Percentiles rank a stretch among this genome's conserved stretches.
These are phyloP conservation scores for Globicephala melas DNA, from an alignment of 2,113 vertebrate species.

Conservation along the genomic window DNA sequence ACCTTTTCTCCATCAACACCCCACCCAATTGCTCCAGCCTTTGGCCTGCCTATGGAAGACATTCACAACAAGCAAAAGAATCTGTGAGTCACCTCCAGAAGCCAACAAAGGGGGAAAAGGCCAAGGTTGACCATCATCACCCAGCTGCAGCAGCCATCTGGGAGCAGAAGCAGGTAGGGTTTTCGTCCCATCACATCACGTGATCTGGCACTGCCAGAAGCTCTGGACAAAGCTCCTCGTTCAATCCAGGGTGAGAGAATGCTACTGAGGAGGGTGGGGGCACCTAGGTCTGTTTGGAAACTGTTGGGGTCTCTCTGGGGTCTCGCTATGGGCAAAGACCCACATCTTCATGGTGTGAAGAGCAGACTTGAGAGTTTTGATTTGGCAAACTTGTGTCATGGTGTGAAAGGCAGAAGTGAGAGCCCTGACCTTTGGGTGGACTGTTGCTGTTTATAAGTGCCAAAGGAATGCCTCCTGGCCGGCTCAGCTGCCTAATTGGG, in stretches of 20 bases:
- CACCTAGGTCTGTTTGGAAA: neutral
- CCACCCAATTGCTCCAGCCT: neutral
- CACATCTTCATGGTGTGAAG: neutral
- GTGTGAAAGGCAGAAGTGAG: neutral
- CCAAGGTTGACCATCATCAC: neutral
- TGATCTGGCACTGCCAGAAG: neutral
- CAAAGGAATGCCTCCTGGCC: neutral
- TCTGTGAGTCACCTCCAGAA: neutral
- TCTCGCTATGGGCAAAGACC: neutral
- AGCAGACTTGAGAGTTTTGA: neutral
- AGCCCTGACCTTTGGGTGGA: neutral
- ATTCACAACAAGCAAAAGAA: neutral
- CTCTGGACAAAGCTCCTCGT: conserved; percentile 7
- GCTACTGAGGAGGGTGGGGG: neutral
- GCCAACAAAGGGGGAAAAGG: neutral
- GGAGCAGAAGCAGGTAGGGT: neutral
- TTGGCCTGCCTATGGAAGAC: neutral
- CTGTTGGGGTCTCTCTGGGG: neutral
- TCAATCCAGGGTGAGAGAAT: neutral
- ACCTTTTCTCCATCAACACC: neutral
- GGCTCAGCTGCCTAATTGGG: neutral
- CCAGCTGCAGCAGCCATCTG: neutral
- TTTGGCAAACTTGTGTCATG: neutral
- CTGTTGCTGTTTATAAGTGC: neutral
- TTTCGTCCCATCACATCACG: conserved; percentile 7